Conservation (phyloP, 2,797 vertebrate species). For the Todus mexicanus region DNA sequence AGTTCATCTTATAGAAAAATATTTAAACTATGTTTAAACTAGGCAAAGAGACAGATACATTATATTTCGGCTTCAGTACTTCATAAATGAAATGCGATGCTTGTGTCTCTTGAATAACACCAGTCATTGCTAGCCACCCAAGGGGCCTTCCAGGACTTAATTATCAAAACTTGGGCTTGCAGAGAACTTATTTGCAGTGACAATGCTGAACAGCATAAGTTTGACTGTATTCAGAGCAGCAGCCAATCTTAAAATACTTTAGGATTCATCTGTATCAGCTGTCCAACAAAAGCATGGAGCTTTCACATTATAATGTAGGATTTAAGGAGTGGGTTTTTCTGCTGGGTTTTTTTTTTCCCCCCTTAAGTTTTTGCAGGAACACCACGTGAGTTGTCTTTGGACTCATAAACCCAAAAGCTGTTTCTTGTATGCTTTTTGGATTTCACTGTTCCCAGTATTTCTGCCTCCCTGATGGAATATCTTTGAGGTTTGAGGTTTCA, state of each 20-base stretch:
- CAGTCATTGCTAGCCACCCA: conserved; percentile 74
- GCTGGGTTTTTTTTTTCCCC: not conserved
- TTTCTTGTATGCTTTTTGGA: conserved; percentile 60
- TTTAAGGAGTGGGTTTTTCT: conserved; percentile 37
- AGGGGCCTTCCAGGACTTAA: conserved; percentile 76
- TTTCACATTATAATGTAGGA: conserved; percentile 51
- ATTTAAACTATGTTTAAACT: not conserved
- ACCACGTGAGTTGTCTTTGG: conserved; percentile 69
- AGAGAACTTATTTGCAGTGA: conserved; percentile 70
- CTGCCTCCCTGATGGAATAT: conserved; percentile 21
- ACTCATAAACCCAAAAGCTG: conserved; percentile 48
- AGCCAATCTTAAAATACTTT: conserved; percentile 69
- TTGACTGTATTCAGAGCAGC: conserved; percentile 58
- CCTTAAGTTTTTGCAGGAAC: conserved; percentile 38
- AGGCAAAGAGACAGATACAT: not conserved
- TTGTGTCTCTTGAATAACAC: conserved; percentile 64
- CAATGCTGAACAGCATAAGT: conserved; percentile 62
- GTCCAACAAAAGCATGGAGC: conserved; percentile 73
- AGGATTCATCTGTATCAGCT: conserved; percentile 65
- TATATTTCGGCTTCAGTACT: not conserved
- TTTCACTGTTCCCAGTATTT: conserved; percentile 35
- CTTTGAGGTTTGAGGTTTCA: conserved; percentile 49
- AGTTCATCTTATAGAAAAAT: not conserved
- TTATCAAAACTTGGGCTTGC: conserved; percentile 63
- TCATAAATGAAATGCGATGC: conserved; percentile 27